phyloP scores from a whole-genome alignment of 2,888 invertebrate genomes.

The Leptopilina drosophilae region DNA sequence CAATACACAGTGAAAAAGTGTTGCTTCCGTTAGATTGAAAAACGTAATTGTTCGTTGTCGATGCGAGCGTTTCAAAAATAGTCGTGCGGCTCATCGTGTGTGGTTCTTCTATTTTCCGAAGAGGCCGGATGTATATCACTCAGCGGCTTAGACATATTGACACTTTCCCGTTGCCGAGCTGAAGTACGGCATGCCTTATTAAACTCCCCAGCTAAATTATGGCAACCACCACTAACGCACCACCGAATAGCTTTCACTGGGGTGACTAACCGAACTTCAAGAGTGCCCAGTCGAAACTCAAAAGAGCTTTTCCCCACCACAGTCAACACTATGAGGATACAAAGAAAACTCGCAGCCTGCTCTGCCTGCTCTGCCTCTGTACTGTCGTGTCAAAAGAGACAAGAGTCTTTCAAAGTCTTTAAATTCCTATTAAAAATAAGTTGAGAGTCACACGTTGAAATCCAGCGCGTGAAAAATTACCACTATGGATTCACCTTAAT shows the following conservation, averaged over 20 bases:
- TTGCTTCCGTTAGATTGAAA: neutral
- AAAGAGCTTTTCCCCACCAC: slow-evolving; percentile 31
- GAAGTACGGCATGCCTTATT: slow-evolving; percentile 72
- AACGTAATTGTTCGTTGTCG: slow-evolving; percentile 25
- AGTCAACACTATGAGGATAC: slow-evolving; percentile 23
- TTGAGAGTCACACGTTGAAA: too few species aligned
- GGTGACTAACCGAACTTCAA: slow-evolving; percentile 56
- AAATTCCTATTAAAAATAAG: slow-evolving; percentile 21
- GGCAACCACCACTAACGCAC: slow-evolving; percentile 64
- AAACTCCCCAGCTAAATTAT: slow-evolving; percentile 73
- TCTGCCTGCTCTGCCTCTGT: too few species aligned
- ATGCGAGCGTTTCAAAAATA: slow-evolving; percentile 34
- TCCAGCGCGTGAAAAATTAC: too few species aligned
- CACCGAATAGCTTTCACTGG: slow-evolving; percentile 36
- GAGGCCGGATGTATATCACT: slow-evolving; percentile 73
- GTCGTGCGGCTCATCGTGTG: slow-evolving; percentile 24
- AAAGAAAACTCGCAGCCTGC: slow-evolving; percentile 11
- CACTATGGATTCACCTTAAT: too few species aligned
- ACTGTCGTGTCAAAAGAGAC: neutral
- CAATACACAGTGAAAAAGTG: too few species aligned
- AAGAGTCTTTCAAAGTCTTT: slow-evolving; percentile 25
- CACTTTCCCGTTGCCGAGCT: slow-evolving; percentile 67
- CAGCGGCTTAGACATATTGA: slow-evolving; percentile 72
- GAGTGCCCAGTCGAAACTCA: slow-evolving; percentile 44
- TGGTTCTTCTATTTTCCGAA: slow-evolving; percentile 66